phyloP scores from a whole-genome alignment of 2,888 invertebrate genomes.

The Cerceris rybyensis region DNA sequence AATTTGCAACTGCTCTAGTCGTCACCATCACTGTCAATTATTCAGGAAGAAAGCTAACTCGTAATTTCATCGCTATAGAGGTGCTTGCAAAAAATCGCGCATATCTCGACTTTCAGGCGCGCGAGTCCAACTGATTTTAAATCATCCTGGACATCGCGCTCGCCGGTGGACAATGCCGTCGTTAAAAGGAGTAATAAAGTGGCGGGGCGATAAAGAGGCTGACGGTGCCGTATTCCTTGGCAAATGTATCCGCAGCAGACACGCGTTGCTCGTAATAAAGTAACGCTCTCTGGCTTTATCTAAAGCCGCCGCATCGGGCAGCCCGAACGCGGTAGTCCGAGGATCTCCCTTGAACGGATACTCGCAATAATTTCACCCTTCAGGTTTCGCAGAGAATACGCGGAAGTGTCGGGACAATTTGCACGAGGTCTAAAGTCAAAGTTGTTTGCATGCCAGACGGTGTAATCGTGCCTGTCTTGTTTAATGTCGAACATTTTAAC shows the following conservation, averaged over 20 bases:
- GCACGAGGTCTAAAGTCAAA: background rate
- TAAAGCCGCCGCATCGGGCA: constrained; percentile 28
- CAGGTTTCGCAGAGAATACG: background rate
- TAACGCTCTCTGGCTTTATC: constrained; percentile 35
- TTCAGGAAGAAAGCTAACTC: too few relatives aligned
- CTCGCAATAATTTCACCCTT: constrained; percentile 21
- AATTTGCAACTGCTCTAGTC: too few relatives aligned
- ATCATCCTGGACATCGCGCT: constrained; percentile 20
- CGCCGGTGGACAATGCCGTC: constrained; percentile 72
- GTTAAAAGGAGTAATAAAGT: constrained; percentile 75
- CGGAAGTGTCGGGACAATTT: background rate
- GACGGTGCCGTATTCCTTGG: constrained; percentile 11
- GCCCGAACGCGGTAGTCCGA: constrained; percentile 22
- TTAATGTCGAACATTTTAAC: too few relatives aligned
- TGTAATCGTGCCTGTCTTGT: too few relatives aligned
- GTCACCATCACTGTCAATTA: too few relatives aligned
- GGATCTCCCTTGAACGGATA: constrained; percentile 5
- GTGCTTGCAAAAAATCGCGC: too few relatives aligned
- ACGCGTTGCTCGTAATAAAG: constrained; percentile 36
- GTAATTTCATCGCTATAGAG: too few relatives aligned
- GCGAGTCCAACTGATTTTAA: background rate
- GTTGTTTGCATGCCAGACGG: background rate
- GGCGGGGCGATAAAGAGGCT: constrained; percentile 71
- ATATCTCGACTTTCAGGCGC: constrained; percentile 33
- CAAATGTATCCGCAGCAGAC: constrained; percentile 36